These are phyloP conservation scores for Drosophila infuscata DNA, from an alignment of 2,888 invertebrate species.

Conservation along the genomic window DNA sequence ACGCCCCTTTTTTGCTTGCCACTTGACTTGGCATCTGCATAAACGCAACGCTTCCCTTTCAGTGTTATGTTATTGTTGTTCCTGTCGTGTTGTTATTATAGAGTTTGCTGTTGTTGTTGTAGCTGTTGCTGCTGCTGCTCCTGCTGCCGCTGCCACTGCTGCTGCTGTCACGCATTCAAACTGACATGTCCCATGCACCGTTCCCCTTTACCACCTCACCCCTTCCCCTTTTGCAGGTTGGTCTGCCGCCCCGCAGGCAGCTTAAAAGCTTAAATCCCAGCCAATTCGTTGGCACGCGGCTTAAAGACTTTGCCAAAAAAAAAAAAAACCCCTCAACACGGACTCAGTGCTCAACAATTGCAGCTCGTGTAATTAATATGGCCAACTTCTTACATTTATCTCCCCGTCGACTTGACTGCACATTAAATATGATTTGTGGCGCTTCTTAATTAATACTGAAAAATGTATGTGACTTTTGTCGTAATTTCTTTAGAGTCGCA, in stretches of 20 bases:
- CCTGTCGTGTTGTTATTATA: slow-evolving; percentile 36
- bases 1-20: slow-evolving; percentile 53
- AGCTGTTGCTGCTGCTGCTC: slow-evolving; percentile 15
- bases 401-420: not conserved
- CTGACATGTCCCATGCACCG: slow-evolving; percentile 32
- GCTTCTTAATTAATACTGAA: slow-evolving; percentile 12
- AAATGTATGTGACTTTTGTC: slow-evolving; percentile 3
- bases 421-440: slow-evolving; percentile 15
- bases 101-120: slow-evolving; percentile 21
- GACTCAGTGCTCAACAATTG: slow-evolving; percentile 20
- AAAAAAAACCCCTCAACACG: slow-evolving; percentile 12
- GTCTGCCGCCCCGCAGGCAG: slow-evolving; percentile 28
- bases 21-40: slow-evolving; percentile 77
- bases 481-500: not conserved
- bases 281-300: slow-evolving; percentile 32
- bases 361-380: slow-evolving; percentile 24
- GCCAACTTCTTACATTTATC: slow-evolving; percentile 49
- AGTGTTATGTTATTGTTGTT: slow-evolving; percentile 34
- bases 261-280: slow-evolving; percentile 41
- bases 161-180: slow-evolving; percentile 56
- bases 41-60: slow-evolving; percentile 65
- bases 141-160: slow-evolving; percentile 14
- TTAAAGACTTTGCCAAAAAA: slow-evolving; percentile 40
- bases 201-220: not conserved
- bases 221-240: not conserved